Evolutionary conservation across 2,797 vertebrate species (phyloP).

Genomic region (Eurystomus glaucurus): DNA sequence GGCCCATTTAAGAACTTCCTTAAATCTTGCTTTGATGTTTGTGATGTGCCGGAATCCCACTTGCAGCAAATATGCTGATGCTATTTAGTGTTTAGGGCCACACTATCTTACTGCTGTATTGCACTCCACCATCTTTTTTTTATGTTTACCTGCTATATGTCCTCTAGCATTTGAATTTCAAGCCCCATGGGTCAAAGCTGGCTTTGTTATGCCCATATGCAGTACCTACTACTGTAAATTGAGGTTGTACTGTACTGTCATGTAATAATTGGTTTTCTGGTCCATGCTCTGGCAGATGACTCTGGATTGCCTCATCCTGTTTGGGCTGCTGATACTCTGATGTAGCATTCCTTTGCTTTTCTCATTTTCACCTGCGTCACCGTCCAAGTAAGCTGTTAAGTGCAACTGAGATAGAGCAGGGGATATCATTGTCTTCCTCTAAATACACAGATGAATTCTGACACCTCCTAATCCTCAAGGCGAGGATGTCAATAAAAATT

Average conservation of each 20-base stretch:
- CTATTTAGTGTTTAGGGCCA: not conserved
- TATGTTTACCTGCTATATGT: not conserved
- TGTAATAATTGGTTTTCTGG: slow-evolving; percentile 16
- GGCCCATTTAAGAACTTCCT: not conserved
- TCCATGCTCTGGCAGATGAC: not conserved
- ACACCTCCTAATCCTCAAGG: slow-evolving; percentile 41
- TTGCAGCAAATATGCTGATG: not conserved
- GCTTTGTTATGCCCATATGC: rapidly evolving
- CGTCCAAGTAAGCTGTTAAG: not conserved
- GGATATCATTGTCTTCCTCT: not conserved
- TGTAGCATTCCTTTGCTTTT: slow-evolving; percentile 12
- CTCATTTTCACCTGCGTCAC: not conserved
- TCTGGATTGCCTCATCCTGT: not conserved
- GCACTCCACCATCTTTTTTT: not conserved
- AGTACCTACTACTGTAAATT: not conserved
- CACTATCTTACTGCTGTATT: rapidly evolving
- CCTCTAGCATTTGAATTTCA: not conserved
- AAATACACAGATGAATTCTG: slow-evolving; percentile 33
- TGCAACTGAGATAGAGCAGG: not conserved
- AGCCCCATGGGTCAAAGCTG: not conserved
- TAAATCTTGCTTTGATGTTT: not conserved
- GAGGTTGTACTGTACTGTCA: not conserved
- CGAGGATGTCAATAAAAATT: slow-evolving; percentile 45
- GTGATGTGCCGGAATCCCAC: not conserved
- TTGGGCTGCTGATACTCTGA: not conserved